These are phyloP conservation scores for Cyaniris semiargus DNA, from an alignment of 2,888 invertebrate species.

Conservation along the genomic window DNA sequence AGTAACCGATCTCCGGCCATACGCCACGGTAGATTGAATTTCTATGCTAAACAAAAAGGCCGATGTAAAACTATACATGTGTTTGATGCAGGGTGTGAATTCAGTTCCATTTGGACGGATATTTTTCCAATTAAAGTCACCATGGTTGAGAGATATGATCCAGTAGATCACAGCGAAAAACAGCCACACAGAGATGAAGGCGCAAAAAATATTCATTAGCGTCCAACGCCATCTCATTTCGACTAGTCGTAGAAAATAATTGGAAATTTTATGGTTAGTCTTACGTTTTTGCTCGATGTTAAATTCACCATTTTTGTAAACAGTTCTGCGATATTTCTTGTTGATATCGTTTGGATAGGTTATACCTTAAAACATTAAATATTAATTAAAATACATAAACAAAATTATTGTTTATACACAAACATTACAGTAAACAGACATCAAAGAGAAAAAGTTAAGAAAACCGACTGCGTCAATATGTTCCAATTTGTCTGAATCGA, in stretches of 20 bases:
- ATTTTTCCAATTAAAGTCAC: slow-evolving; percentile 88
- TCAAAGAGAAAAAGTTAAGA: too few species aligned
- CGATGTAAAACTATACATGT: slow-evolving; percentile 93
- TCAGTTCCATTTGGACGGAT: slow-evolving; percentile 76
- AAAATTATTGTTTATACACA: background rate
- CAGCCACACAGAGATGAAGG: slow-evolving; percentile 93
- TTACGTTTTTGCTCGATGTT: slow-evolving; percentile 86
- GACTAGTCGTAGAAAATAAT: slow-evolving; percentile 90
- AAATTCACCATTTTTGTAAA: slow-evolving; percentile 93
- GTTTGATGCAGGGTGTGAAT: slow-evolving; percentile 93
- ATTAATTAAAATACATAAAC: background rate
- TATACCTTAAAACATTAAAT: slow-evolving; percentile 35
- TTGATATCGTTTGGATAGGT: slow-evolving; percentile 36
- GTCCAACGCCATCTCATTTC: slow-evolving; percentile 97
- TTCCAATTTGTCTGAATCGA: too few species aligned
- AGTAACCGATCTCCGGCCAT: slow-evolving; percentile 91
- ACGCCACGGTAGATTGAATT: slow-evolving; percentile 97
- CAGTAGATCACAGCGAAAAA: slow-evolving; percentile 95
- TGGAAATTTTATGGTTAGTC: slow-evolving; percentile 83
- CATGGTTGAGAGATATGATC: slow-evolving; percentile 93
- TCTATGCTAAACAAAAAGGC: slow-evolving; percentile 97
- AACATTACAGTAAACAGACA: background rate
- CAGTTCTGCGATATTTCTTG: slow-evolving; percentile 76
- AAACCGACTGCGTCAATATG: too few species aligned
- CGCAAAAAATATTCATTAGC: slow-evolving; percentile 89